These are phyloP conservation scores for Panonychus citri DNA, from an alignment of 1,140 invertebrate species.

Conservation along the genomic window DNA sequence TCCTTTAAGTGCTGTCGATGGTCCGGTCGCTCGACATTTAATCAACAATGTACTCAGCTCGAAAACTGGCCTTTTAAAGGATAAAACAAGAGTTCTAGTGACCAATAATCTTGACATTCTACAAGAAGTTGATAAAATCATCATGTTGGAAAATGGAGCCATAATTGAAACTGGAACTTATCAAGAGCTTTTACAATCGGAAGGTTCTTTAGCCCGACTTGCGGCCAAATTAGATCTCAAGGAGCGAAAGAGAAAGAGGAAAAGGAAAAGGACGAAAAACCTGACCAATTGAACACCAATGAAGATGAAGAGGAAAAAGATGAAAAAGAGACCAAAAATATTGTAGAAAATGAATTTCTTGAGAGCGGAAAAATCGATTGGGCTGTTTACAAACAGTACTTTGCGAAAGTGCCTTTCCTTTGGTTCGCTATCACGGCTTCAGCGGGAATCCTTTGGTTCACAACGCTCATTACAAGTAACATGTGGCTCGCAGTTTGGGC, in stretches of 20 bases:
- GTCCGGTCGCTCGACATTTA: constrained; percentile 25
- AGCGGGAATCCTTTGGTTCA: constrained; percentile 11
- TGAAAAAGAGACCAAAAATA: constrained; percentile 21
- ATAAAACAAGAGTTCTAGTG: constrained; percentile 21
- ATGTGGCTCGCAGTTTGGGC: constrained; percentile 58
- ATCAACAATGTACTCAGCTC: constrained; percentile 24
- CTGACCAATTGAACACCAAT: neutral
- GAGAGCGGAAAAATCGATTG: constrained; percentile 77
- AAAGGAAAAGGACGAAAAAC: neutral
- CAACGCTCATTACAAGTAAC: constrained; percentile 39
- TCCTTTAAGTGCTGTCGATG: constrained; percentile 24
- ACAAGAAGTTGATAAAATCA: constrained; percentile 21
- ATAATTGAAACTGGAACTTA: constrained; percentile 23
- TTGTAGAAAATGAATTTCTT: constrained; percentile 65
- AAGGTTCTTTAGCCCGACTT: constrained; percentile 18
- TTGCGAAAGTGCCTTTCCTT: constrained; percentile 12
- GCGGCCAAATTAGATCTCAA: constrained; percentile 46
- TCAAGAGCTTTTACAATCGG: constrained; percentile 20
- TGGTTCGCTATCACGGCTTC: constrained; percentile 1
- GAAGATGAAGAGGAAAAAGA: neutral
- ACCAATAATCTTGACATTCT: constrained; percentile 22
- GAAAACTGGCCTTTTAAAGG: constrained; percentile 12
- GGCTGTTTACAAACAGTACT: constrained; percentile 46
- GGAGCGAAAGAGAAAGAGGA: constrained; percentile 17
- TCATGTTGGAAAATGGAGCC: constrained; percentile 21